Evolutionary conservation across 2,888 invertebrate genomes (phyloP), one percentile per base, ranked within the genome.

Genomic region (Thymelicus acteon): DNA sequence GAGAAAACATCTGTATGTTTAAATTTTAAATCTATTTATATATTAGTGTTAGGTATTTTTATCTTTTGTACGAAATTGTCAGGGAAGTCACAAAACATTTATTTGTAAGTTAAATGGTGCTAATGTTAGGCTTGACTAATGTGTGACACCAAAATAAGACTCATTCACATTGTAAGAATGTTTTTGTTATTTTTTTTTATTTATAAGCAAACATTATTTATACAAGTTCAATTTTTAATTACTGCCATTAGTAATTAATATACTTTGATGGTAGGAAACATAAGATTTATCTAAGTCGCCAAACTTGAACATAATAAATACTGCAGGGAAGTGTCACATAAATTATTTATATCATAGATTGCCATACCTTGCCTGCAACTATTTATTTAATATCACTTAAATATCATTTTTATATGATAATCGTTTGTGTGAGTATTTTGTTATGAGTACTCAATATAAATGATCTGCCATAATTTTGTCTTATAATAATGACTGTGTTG

Each of bases 351-450:
- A 85, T 80, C 81, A 91, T 90, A 90, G 88, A 89, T 87, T 88
- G 92, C 92, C 93, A 92, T 91, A 92, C 85, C 93, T 93, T 93
- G 92, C 93, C 93, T 92, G 90, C 92, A 91, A 89, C 89, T 90
- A 92, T 93, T 92, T 92, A 92, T 92, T 90, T 90, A 64, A 54
- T 63, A 86, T 89, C 82, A 80, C 78, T 75, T 77, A 74, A 77
- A 80, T 79, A 80, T 83, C 85, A 88, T 88, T 89, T 89, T 88
- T 90, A 84, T 88, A 87, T 85, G 80, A 90, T 79, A 82, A 84
- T 92, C 82, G 87, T 92, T 92, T 91, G 86, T 89, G 85, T 82
- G 92, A 90, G 93, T 92, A 93, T 88, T 90, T 88, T 87, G 76
- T 78, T 85, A 82, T 80, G 89, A 91, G 89, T 93, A 93, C 92